phyloP scores from a whole-genome alignment of 2,888 invertebrate genomes.

The Synergus japonicus region DNA sequence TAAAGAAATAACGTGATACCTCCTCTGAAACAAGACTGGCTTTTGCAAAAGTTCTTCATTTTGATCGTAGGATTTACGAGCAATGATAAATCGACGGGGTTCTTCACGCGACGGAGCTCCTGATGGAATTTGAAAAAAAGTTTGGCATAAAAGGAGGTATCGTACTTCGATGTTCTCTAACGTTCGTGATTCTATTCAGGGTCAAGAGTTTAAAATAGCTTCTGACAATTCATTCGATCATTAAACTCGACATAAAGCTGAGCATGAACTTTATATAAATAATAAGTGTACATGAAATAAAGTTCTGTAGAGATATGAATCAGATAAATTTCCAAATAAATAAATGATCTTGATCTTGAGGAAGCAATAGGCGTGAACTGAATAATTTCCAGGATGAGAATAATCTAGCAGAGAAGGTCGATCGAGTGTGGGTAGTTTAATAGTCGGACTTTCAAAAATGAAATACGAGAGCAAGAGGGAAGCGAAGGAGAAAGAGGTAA shows the following conservation, averaged over 20 bases:
- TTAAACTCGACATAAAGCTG: neutral
- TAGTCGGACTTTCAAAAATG: constrained; percentile 40
- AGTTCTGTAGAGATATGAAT: neutral
- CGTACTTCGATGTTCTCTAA: neutral
- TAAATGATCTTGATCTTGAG: constrained; percentile 21
- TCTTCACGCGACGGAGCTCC: constrained; percentile 17
- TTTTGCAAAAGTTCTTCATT: neutral
- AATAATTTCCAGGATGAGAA: constrained; percentile 23
- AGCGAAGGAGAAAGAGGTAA: constrained; percentile 42
- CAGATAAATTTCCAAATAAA: constrained; percentile 5
- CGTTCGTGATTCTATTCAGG: neutral
- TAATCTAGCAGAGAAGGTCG: constrained; percentile 13
- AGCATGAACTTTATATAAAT: neutral
- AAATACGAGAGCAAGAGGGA: constrained; percentile 49
- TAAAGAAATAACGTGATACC: neutral
- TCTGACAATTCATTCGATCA: neutral
- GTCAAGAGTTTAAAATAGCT: neutral
- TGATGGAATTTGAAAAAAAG: neutral
- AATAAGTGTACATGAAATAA: neutral
- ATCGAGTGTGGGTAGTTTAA: constrained; percentile 27
- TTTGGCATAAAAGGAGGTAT: neutral
- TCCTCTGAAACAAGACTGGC: neutral
- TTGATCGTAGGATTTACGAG: constrained; percentile 28
- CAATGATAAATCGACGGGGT: constrained; percentile 37
- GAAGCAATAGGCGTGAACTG: constrained; percentile 38